Percentiles rank a stretch among this genome's conserved stretches.
Evolutionary conservation across 1,140 invertebrate species (phyloP).

Genomic region (Drosophila albomicans): DNA sequence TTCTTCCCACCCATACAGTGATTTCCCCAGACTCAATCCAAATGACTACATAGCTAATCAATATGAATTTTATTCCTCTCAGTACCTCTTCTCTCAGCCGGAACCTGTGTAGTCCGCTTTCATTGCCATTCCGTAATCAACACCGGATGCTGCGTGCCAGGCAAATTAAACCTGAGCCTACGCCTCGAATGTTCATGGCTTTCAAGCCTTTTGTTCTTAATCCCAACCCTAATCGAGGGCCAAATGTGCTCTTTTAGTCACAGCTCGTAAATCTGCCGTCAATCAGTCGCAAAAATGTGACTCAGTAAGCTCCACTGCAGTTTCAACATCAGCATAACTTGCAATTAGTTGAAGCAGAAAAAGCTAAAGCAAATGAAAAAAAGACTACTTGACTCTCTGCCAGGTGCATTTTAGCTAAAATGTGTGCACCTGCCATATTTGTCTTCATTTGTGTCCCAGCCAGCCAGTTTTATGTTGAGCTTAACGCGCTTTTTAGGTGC

Average conservation of each 20-base stretch:
- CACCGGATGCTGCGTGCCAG: constrained; percentile 77
- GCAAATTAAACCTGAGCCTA: constrained; percentile 67
- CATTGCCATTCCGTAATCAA: constrained; percentile 60
- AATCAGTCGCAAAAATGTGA: constrained; percentile 54
- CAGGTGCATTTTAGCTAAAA: constrained; percentile 62
- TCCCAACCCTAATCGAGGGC: constrained; percentile 33
- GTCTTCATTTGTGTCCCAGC: constrained; percentile 61
- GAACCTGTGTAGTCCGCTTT: constrained; percentile 28
- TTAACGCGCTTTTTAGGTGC: constrained; percentile 38
- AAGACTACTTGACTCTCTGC: constrained; percentile 38
- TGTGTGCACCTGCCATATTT: constrained; percentile 58
- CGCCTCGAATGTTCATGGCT: constrained; percentile 33
- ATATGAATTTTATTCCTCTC: constrained; percentile 69
- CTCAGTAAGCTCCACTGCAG: constrained; percentile 46
- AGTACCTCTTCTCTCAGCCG: constrained; percentile 14
- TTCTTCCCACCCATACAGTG: constrained; percentile 46
- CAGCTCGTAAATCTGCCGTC: constrained; percentile 45
- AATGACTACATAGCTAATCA: constrained; percentile 61
- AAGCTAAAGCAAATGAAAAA: constrained; percentile 27
- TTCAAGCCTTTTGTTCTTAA: constrained; percentile 41
- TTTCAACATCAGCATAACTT: constrained; percentile 53
- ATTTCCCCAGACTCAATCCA: constrained; percentile 61
- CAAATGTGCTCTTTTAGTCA: constrained; percentile 55
- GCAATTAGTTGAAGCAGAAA: constrained; percentile 54
- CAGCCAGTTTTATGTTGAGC: constrained; percentile 36